These are phyloP conservation scores for Drosophila tani DNA, from an alignment of 1,140 invertebrate species.

Conservation along the genomic window DNA sequence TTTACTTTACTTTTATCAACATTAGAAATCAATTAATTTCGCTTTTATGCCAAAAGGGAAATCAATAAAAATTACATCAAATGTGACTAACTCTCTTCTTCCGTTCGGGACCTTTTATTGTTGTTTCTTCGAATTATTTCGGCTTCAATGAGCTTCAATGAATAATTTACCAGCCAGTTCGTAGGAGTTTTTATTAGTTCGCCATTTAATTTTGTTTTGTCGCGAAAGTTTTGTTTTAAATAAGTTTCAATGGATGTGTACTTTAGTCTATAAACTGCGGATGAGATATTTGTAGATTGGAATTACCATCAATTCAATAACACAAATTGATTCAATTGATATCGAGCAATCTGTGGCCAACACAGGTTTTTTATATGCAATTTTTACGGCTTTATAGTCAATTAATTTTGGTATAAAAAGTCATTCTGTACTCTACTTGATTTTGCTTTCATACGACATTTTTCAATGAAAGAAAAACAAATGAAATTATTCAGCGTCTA, in stretches of 20 bases:
- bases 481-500: conserved; percentile 17
- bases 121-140: conserved; percentile 35
- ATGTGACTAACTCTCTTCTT: conserved; percentile 14
- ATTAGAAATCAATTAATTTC: conserved; percentile 76
- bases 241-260: not conserved
- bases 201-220: conserved; percentile 7
- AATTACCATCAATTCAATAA: conserved; percentile 12
- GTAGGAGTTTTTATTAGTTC: conserved; percentile 15
- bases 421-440: not conserved
- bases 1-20: conserved; percentile 60
- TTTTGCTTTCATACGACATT: conserved; percentile 1
- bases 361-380: conserved; percentile 3
- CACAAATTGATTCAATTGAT: conserved; percentile 23
- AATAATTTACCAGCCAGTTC: conserved; percentile 35
- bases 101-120: conserved; percentile 16
- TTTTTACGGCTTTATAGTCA: conserved; percentile 11
- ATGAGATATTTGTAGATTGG: not conserved
- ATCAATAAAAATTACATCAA: conserved; percentile 55
- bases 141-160: conserved; percentile 28
- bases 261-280: not conserved
- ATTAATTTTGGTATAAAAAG: conserved; percentile 29
- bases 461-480: conserved; percentile 16
- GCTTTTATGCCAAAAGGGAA: conserved; percentile 34
- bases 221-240: conserved; percentile 3
- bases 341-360: conserved; percentile 9